Conservation (phyloP, 2,113 vertebrate species). For the Promerops cafer region DNA sequence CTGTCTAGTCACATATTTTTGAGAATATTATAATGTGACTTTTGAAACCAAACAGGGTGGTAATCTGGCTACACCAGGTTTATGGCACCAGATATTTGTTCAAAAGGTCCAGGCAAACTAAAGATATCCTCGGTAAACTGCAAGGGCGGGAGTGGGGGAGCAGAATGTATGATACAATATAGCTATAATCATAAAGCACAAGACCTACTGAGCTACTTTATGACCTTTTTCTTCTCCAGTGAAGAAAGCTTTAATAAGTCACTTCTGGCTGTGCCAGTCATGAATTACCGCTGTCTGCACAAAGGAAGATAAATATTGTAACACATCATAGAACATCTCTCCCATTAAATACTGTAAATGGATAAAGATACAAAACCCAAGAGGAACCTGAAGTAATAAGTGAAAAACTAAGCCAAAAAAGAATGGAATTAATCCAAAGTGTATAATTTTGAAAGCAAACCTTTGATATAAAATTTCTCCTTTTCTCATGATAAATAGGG, state of each 20-base stretch:
- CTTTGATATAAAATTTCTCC: background rate
- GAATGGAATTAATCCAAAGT: background rate
- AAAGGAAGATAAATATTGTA: constrained; percentile 54
- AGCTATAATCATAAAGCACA: constrained; percentile 48
- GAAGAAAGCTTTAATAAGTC: constrained; percentile 55
- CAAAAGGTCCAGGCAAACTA: background rate
- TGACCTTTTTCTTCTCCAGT: constrained; percentile 12
- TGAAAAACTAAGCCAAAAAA: background rate
- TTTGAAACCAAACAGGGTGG: background rate
- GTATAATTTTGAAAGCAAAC: background rate
- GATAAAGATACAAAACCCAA: constrained; percentile 34
- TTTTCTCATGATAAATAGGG: background rate
- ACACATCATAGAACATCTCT: constrained; percentile 15
- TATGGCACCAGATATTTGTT: background rate
- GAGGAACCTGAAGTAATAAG: background rate
- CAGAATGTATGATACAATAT: background rate
- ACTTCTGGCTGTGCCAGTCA: constrained; percentile 30
- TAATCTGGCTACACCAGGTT: background rate
- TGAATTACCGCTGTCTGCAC: constrained; percentile 47
- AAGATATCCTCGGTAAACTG: background rate
- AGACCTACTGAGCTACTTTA: constrained; percentile 40
- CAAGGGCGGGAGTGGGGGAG: background rate
- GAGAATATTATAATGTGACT: background rate
- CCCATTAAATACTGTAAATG: constrained; percentile 38
- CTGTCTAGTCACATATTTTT: background rate